These are phyloP conservation scores for Lepidocyrtoides sp. DNA, from an alignment of 2,888 invertebrate genomes.

Conservation along the genomic window DNA sequence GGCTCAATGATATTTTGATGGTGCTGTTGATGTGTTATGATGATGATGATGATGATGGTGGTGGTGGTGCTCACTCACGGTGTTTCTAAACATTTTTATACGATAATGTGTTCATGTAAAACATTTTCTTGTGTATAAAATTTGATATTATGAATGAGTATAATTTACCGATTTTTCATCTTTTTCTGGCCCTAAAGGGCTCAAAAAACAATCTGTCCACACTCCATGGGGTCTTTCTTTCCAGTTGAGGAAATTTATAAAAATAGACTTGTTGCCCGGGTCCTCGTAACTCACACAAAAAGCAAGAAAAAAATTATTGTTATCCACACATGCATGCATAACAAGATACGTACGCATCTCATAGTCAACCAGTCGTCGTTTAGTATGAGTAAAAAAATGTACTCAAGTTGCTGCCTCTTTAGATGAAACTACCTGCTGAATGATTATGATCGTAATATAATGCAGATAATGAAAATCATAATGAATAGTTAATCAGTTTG, in stretches of 20 bases:
- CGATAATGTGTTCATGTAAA: slow-evolving; percentile 43
- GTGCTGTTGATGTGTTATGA: slow-evolving; percentile 1
- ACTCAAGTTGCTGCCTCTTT: slow-evolving; percentile 32
- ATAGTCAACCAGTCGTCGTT: too few relatives aligned
- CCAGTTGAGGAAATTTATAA: slow-evolving; percentile 81
- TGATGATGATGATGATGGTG: not conserved
- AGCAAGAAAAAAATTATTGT: slow-evolving; percentile 29
- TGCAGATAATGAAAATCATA: slow-evolving; percentile 63
- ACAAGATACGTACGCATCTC: slow-evolving; percentile 26
- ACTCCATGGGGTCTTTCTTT: slow-evolving; percentile 83
- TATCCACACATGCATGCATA: not conserved
- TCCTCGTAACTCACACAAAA: slow-evolving; percentile 78
- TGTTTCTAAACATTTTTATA: slow-evolving; percentile 18
- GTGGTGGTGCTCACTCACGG: slow-evolving; percentile 16
- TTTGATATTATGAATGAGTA: slow-evolving; percentile 77
- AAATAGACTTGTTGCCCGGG: slow-evolving; percentile 82
- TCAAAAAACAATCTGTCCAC: slow-evolving; percentile 85
- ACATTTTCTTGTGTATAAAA: slow-evolving; percentile 32
- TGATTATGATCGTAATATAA: slow-evolving; percentile 52
- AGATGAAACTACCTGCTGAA: slow-evolving; percentile 55
- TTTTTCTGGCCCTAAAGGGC: slow-evolving; percentile 84
- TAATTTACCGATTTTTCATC: slow-evolving; percentile 85
- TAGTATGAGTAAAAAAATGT: not conserved
- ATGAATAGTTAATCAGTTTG: slow-evolving; percentile 71
- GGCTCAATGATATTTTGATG: slow-evolving; percentile 59